Percentiles rank a stretch among this genome's conserved stretches.
Conservation (phyloP, 2,797 vertebrate species). For the Orestias chungarensis region DNA sequence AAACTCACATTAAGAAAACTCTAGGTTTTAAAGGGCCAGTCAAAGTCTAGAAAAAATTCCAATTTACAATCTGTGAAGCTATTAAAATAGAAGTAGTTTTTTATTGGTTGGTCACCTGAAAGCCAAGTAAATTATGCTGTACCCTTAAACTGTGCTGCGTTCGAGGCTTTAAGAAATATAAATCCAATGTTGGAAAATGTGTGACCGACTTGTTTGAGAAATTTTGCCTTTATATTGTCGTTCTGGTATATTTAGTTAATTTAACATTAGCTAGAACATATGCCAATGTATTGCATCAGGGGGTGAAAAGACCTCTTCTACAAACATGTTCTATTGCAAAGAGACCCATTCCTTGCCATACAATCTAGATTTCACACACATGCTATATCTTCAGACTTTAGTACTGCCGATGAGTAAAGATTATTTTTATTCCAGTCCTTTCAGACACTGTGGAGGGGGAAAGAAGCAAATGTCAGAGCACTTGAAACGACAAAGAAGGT, state of each 20-base stretch:
- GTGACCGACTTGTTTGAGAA: background rate
- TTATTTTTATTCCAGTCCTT: constrained; percentile 42
- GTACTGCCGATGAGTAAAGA: constrained; percentile 19
- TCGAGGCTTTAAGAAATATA: too few relatives aligned
- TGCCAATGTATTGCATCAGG: background rate
- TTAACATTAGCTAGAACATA: background rate
- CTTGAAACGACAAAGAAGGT: constrained; percentile 44
- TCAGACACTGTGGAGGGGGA: constrained; percentile 20
- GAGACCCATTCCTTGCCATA: background rate
- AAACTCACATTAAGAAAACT: background rate
- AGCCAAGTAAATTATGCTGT: background rate
- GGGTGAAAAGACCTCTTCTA: background rate
- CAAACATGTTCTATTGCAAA: constrained; percentile 4
- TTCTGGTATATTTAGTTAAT: background rate
- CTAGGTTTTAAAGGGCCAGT: background rate
- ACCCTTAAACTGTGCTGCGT: too few relatives aligned
- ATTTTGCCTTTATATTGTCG: background rate
- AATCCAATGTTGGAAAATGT: too few relatives aligned
- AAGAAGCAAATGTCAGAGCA: constrained; percentile 35
- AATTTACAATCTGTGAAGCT: background rate
- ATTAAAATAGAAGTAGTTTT: background rate
- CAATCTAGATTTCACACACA: background rate
- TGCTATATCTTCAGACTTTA: constrained; percentile 1
- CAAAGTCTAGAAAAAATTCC: background rate
- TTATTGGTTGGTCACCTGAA: background rate